Evolutionary conservation across 2,113 vertebrate genomes (phyloP).

Genomic region (Lampris incognitus): DNA sequence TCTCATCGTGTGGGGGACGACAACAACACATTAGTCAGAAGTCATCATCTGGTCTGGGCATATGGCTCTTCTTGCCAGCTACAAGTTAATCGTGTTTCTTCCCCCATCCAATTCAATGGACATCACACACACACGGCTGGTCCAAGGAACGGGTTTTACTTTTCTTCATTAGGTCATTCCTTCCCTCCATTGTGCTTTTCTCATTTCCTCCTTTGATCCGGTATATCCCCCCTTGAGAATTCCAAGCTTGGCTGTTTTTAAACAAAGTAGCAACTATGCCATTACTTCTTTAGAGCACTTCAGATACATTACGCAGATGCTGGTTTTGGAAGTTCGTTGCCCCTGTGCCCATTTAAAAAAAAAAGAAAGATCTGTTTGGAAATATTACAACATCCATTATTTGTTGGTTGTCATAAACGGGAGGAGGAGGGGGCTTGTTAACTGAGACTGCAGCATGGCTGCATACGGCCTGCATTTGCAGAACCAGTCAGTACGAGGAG

Average conservation of each 20-base stretch:
- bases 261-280: conserved; percentile 14
- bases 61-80: neutral
- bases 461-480: conserved; percentile 1
- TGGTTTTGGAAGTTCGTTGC: conserved; percentile 7
- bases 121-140: conserved; percentile 1
- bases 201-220: neutral
- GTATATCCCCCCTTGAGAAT: no score
- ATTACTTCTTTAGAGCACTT: conserved; percentile 2
- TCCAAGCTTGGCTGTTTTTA: neutral
- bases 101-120: neutral
- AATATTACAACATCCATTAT: neutral
- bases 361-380: conserved; percentile 11
- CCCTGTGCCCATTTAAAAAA: conserved; percentile 7
- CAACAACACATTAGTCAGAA: conserved; percentile 35
- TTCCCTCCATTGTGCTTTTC: neutral
- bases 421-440: conserved; percentile 2
- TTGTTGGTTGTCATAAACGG: no score
- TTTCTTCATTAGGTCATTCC: neutral
- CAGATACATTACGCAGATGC: neutral
- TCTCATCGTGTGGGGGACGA: conserved; percentile 30
- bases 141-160: neutral
- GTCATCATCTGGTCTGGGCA: neutral
- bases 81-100: conserved; percentile 9
- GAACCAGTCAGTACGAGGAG: no score
- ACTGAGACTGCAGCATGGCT: neutral